Evolutionary conservation across 2,888 invertebrate species (phyloP), one percentile per base, ranked within the genome.

Genomic region (Cristatella mucedo): DNA sequence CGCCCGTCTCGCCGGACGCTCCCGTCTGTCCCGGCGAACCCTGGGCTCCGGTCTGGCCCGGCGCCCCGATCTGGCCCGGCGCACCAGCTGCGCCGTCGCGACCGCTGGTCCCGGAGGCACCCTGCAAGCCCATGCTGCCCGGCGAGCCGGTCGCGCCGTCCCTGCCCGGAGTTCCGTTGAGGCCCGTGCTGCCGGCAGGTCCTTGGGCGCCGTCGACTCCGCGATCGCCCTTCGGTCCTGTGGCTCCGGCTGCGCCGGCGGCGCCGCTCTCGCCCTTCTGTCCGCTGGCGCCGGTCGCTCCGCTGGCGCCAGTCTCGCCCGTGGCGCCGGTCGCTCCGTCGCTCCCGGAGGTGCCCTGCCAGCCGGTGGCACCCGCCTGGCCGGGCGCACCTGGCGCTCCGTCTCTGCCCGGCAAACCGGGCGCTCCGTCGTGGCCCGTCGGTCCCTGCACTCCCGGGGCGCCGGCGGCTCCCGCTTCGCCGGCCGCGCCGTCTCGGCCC

Each of bases 311-410:
- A 30, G 39, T 29, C 21, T 5, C 6, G 30, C 41, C 41, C n/a
- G 40, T 18, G 4, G 4, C 13, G 9, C 41, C 41, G 7, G 21
- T 21, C 4, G 21, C 11, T 22, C 41, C 41, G 21, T 40, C 15
- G 21, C 29, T 13, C 29, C 41, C 30, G n/a, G 18, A 15, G 13
- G 21, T 4, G 19, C 41, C 22, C 21, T 16, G 13, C 16, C 13
- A 7, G n/a, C 41, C 40, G 5, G 36, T 33, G n/a, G 15, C 13
- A 13, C 41, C 44, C 11, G n/a, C 2, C n/a, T 13, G 21, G 37
- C 44, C 46, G 18, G 30, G 20, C 11, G 32, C 24, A 21, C 46
- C 46, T 31, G 22, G 32, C 18, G 20, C 33, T 20, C 42, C 44
- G 13, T 33, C n/a, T 22, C 24, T 11, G 2, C 43, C 43, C 13